A percentile compares a stretch with the other conserved stretches of the same genome.
These are phyloP conservation scores for Psilopogon haemacephalus DNA, from an alignment of 2,113 vertebrate genomes.

Conservation along the genomic window DNA sequence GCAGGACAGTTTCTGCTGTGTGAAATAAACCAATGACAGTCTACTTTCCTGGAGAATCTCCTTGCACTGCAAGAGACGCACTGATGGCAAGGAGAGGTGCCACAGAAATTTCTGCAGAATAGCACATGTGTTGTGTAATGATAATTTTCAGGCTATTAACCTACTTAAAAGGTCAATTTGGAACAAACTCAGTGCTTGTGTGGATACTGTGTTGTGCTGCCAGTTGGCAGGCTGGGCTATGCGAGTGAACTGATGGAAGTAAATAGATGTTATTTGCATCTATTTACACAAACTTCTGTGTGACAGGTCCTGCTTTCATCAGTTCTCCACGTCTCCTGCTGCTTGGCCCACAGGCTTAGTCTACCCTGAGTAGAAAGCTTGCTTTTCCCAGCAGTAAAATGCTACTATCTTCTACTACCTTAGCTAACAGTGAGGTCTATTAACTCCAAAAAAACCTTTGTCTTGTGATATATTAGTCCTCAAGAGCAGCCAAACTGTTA, in stretches of 20 bases:
- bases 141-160: constrained; percentile 63
- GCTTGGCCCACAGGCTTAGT: not conserved
- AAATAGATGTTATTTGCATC: constrained; percentile 20
- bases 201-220: constrained; percentile 35
- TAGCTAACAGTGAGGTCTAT: not conserved
- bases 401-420: not conserved
- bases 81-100: constrained; percentile 8
- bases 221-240: constrained; percentile 42
- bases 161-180: constrained; percentile 70
- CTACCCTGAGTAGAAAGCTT: not conserved
- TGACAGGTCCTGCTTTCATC: constrained; percentile 18
- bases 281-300: constrained; percentile 20
- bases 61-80: not conserved
- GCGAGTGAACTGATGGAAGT: not conserved
- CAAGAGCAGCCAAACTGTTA: not conserved
- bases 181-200: constrained; percentile 29
- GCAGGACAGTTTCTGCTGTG: not conserved
- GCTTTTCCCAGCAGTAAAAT: constrained; percentile 29
- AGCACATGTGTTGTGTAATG: constrained; percentile 48
- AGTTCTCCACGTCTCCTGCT: constrained; percentile 7
- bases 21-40: not conserved
- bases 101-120: constrained; percentile 37
- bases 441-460: not conserved
- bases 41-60: not conserved
- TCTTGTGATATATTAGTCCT: not conserved